phyloP scores from a whole-genome alignment of 2,888 invertebrate species.

The Zygothrica quintamaculata region DNA sequence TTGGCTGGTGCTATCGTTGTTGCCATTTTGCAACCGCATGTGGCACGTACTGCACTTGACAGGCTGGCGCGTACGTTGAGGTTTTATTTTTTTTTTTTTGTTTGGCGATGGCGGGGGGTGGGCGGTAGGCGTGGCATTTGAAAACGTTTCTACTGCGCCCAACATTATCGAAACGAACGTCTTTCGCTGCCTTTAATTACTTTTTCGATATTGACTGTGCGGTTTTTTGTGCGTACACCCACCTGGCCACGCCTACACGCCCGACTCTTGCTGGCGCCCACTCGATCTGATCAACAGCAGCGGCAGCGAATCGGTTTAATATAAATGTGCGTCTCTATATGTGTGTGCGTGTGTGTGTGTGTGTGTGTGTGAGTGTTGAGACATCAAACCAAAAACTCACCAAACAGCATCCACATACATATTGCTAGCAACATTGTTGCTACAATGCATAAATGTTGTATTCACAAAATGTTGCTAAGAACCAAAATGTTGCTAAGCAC shows the following conservation, averaged over 20 bases:
- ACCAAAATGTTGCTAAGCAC: conserved; percentile 30
- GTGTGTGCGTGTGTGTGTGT: conserved; percentile 1
- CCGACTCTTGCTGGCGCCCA: conserved; percentile 34
- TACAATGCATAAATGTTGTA: background rate
- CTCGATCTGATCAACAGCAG: conserved; percentile 54
- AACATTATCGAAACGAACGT: conserved; percentile 34
- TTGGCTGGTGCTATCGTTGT: conserved; percentile 32
- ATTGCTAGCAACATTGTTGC: conserved; percentile 7
- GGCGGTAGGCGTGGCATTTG: conserved; percentile 47
- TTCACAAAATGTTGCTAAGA: conserved; percentile 24
- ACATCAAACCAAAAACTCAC: conserved; percentile 29
- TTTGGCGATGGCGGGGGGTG: no score
- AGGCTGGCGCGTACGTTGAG: conserved; percentile 29
- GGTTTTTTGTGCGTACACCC: conserved; percentile 44
- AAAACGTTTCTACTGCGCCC: conserved; percentile 26
- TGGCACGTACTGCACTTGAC: conserved; percentile 75
- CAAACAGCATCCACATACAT: conserved; percentile 50
- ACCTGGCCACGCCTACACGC: conserved; percentile 66
- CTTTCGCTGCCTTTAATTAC: conserved; percentile 69
- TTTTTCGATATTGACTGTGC: conserved; percentile 65
- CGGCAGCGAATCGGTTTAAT: background rate
- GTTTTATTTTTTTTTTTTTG: no score
- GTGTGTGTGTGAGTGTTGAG: background rate
- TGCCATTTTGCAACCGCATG: conserved; percentile 69
- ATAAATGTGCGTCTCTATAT: background rate